Evolutionary conservation across 2,888 invertebrate genomes (phyloP), one percentile per base, ranked within the genome.

Genomic region (Ellobium chinense): DNA sequence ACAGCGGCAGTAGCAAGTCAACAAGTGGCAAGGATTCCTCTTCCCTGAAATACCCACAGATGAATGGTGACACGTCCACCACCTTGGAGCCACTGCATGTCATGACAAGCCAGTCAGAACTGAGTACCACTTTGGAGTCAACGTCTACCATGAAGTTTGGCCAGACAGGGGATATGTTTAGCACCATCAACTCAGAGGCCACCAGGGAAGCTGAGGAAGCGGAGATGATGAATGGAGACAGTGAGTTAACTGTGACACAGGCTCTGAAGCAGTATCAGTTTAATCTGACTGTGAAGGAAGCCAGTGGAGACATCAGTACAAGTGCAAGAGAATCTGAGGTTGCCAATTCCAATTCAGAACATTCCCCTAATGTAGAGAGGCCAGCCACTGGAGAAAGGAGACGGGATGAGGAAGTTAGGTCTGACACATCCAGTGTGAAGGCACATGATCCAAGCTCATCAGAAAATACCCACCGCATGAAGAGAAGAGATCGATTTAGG

Each of bases 211-310:
- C 24, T 2, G 58, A 69, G 54, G 72, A 73, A 56, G 31, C 54
- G 37, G 62, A 39, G 46, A 65, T 37, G 46, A 37, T 65, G 37
- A 60, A 83, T 27, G 85, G 85, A 9, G 82, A 63, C 29, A 84
- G 82, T 62, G 85, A 85, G 18, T 79, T 88, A 31, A 82, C 87
- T 4, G 85, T 83, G n/a, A 87, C 87, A 18, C 88, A 87, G 46
- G 87, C 86, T 1, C 81, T 89, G 65, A 83, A 86, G 74, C 84
- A 85, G 66, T 90, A 90, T 63, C 86, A 89, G 82, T 80, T 85
- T 73, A 85, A 84, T 37, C 86, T 89, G 24, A 86, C 84, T 12
- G 82, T 78, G 14, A 80, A 85, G 46, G 88, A 87, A 9, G 76
- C 74, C 7, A 60, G 60, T 36, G 60, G 37, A 46, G 79, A 76